A percentile compares a stretch with the other conserved stretches of the same genome.
Evolutionary conservation across 2,113 vertebrate species (phyloP).

Genomic region (Xyrauchen texanus): DNA sequence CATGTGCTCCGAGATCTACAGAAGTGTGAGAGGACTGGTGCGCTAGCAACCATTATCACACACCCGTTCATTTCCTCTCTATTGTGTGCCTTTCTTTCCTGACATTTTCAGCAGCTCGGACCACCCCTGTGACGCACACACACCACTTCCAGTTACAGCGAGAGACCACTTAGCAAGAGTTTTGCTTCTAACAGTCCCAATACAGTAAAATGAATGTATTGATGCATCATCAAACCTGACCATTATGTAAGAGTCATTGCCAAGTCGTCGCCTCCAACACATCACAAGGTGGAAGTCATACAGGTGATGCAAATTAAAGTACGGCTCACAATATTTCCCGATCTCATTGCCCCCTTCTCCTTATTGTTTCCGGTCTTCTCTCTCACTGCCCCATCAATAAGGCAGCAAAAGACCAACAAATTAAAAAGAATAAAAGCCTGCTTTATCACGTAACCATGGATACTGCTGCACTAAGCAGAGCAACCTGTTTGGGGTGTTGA

Average conservation of each 20-base stretch:
- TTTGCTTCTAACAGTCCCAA: no score
- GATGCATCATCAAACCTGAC: not conserved
- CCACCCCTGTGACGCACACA: conserved; percentile 41
- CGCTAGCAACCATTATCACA: conserved; percentile 23
- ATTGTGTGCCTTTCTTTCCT: conserved; percentile 50
- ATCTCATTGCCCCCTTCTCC: not conserved
- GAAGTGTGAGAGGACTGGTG: not conserved
- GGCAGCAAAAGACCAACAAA: not conserved
- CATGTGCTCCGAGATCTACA: not conserved
- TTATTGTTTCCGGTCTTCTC: not conserved
- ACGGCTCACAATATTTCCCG: not conserved
- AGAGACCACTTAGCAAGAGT: not conserved
- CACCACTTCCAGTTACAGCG: conserved; percentile 31
- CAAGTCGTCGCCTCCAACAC: not conserved
- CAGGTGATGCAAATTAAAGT: not conserved
- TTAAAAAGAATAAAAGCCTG: not conserved
- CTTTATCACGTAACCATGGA: conserved; percentile 19
- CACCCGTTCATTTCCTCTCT: conserved; percentile 39
- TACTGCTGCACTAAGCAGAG: not conserved
- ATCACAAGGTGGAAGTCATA: not conserved
- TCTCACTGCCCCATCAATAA: not conserved
- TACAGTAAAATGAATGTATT: not conserved
- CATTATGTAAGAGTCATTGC: not conserved
- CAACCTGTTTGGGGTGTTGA: no score
- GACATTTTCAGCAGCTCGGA: conserved; percentile 44